Conservation (phyloP, 2,888 invertebrate genomes). For the Pteria penguin region DNA sequence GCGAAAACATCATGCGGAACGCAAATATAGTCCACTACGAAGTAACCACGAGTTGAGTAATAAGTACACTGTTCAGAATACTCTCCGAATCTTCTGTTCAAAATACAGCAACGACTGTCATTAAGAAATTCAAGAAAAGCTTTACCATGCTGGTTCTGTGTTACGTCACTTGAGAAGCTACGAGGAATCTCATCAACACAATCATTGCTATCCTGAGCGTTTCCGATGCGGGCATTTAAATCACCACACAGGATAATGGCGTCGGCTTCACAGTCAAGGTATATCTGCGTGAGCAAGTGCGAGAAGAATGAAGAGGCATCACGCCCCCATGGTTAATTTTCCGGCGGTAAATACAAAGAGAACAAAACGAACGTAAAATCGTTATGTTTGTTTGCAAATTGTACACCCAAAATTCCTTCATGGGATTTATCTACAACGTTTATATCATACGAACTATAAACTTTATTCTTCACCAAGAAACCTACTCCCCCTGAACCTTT, state of each 20-base stretch:
- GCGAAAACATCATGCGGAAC: too few species aligned
- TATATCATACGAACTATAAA: neutral
- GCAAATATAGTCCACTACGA: constrained; percentile 18
- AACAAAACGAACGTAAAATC: neutral
- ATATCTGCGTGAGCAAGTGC: constrained; percentile 1
- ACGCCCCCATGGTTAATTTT: constrained; percentile 4
- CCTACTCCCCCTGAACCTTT: neutral
- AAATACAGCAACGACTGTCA: constrained; percentile 9
- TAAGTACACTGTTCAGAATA: neutral
- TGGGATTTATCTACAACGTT: neutral
- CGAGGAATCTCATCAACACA: neutral
- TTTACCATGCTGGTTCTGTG: neutral
- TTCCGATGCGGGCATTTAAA: constrained; percentile 20
- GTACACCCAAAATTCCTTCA: constrained; percentile 11
- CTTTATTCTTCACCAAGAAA: neutral
- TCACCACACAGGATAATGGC: neutral
- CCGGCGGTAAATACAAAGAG: neutral
- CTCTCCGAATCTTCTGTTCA: constrained; percentile 22
- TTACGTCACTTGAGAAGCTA: neutral
- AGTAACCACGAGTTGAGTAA: constrained; percentile 4
- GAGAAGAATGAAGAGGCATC: constrained; percentile 3
- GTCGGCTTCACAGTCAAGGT: neutral
- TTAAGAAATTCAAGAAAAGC: too few species aligned
- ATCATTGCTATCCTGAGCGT: neutral
- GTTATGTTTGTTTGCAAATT: neutral